Percentiles rank a stretch among this genome's conserved stretches.
Evolutionary conservation across 2,797 vertebrate genomes (phyloP).

Genomic region (Argya squamiceps): DNA sequence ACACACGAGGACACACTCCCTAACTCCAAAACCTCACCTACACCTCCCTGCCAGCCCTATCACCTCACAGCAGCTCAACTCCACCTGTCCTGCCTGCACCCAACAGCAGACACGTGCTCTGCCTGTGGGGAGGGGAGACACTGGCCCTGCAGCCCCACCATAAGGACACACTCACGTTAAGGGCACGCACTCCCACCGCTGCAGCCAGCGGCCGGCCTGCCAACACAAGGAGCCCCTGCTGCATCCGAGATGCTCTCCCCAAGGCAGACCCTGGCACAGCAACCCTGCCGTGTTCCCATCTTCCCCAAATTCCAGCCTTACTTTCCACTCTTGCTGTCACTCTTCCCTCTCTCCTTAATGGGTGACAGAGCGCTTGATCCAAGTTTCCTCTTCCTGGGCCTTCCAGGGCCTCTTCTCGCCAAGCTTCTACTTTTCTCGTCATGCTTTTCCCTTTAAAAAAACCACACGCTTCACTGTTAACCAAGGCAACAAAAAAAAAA

Average conservation of each 20-base stretch:
- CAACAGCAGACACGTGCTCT: not conserved
- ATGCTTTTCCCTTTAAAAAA: conserved; percentile 87
- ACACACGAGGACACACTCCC: rapidly evolving
- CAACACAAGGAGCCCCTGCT: not conserved
- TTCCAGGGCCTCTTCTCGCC: conserved; percentile 89
- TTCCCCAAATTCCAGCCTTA: conserved; percentile 82
- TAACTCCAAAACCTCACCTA: not conserved
- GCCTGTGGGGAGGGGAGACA: not conserved
- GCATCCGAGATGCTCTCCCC: conserved; percentile 62
- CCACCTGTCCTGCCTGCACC: not conserved
- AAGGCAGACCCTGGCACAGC: conserved; percentile 6
- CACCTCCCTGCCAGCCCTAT: not conserved
- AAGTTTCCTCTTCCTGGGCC: conserved; percentile 95
- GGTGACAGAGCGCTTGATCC: conserved; percentile 82
- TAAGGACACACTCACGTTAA: not conserved
- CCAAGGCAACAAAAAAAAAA: conserved; percentile 51
- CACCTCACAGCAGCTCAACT: not conserved
- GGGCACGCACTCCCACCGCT: not conserved
- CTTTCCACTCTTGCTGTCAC: conserved; percentile 90
- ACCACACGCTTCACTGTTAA: conserved; percentile 81
- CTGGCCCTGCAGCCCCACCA: not conserved
- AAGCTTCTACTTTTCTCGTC: conserved; percentile 93
- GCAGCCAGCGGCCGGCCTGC: not conserved
- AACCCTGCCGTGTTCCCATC: conserved; percentile 60
- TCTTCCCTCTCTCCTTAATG: conserved; percentile 86